A percentile compares a stretch with the other conserved stretches of the same genome.
Evolutionary conservation across 2,797 vertebrate species (phyloP).

Genomic region (Schizopygopsis malacanthus): DNA sequence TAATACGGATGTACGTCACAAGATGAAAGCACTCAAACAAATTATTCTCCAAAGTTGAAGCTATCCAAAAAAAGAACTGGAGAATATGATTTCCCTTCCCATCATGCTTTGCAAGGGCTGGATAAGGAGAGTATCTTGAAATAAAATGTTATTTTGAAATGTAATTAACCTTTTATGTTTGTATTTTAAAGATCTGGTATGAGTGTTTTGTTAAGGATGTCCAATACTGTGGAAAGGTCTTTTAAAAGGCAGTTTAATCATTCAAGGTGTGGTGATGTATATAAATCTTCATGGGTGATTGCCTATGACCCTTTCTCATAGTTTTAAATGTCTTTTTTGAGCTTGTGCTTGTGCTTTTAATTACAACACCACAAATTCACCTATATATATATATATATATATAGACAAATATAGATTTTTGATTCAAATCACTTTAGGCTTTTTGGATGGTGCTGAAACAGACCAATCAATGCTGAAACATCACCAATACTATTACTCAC

Average conservation of each 20-base stretch:
- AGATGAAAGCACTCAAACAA: too few species aligned
- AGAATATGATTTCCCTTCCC: too few species aligned
- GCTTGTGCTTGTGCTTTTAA: neutral
- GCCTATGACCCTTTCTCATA: neutral
- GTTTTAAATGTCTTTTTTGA: neutral
- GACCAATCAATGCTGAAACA: neutral
- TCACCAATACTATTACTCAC: neutral
- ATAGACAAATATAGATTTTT: too few species aligned
- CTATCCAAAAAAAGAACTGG: neutral
- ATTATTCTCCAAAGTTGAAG: too few species aligned
- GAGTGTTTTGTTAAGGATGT: too few species aligned
- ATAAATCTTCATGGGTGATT: neutral
- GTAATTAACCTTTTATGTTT: too few species aligned
- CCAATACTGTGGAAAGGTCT: neutral
- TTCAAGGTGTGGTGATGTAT: neutral
- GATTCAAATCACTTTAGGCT: neutral
- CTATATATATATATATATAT: too few species aligned
- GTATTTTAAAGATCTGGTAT: too few species aligned
- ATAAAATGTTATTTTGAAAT: too few species aligned
- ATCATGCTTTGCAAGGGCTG: too few species aligned
- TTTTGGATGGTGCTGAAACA: neutral
- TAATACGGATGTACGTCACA: too few species aligned
- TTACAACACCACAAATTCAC: neutral
- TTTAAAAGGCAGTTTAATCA: conserved; percentile 3
- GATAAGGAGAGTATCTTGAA: too few species aligned